Conservation (phyloP, 2,113 vertebrate genomes). For the Urocitellus parryii region DNA sequence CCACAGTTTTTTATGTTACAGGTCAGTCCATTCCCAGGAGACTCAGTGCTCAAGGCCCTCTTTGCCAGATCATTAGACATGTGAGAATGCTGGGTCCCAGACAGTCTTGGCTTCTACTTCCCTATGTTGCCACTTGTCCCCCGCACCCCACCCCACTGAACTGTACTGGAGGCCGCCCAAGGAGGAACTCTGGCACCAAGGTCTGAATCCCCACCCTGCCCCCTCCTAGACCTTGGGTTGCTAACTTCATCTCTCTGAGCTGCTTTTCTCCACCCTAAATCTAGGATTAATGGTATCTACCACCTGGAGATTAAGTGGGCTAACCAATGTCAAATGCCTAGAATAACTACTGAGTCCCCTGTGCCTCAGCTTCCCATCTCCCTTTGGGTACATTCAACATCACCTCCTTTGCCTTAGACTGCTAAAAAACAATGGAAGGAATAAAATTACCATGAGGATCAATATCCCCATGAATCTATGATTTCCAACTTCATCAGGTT, state of each 20-base stretch:
- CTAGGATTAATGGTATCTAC: not conserved
- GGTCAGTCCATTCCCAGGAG: not conserved
- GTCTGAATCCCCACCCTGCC: not conserved
- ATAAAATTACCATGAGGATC: not conserved
- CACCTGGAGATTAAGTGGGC: not conserved
- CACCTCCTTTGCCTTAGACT: not conserved
- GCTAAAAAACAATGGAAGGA: not conserved
- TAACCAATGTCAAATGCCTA: not conserved
- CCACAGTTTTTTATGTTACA: not conserved
- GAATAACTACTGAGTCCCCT: not conserved
- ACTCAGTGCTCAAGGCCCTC: not conserved
- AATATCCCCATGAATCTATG: not conserved
- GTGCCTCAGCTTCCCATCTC: not conserved
- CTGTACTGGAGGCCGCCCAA: not conserved
- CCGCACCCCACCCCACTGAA: fast-evolving
- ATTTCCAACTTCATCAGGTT: not conserved
- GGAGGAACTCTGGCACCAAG: not conserved
- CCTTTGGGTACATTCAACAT: not conserved
- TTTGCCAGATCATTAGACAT: not conserved
- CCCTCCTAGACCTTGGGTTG: not conserved
- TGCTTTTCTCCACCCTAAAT: constrained; percentile 30
- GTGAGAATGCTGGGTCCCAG: not conserved
- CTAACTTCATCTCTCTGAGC: not conserved
- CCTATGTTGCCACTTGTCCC: not conserved
- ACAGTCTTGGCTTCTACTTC: not conserved